Conservation (phyloP, 2,888 invertebrate species). For the Acrobasis repandana region DNA sequence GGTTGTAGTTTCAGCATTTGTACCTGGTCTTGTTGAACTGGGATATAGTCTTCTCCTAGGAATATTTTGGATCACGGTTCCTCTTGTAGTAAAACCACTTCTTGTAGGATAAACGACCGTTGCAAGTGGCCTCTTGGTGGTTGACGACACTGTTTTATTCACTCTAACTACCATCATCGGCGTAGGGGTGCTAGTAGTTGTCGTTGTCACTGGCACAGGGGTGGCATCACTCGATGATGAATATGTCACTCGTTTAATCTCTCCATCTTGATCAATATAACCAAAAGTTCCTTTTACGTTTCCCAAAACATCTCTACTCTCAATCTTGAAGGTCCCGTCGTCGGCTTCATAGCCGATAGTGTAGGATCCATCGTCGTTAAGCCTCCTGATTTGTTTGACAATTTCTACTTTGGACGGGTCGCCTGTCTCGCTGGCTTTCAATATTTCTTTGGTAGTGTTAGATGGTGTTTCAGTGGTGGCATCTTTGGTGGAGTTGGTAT, state of each 20-base stretch:
- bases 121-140: slow-evolving; percentile 79
- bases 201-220: slow-evolving; percentile 60
- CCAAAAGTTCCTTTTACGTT: slow-evolving; percentile 93
- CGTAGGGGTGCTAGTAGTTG: slow-evolving; percentile 59
- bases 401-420: slow-evolving; percentile 89
- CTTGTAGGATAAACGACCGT: slow-evolving; percentile 80
- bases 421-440: slow-evolving; percentile 84
- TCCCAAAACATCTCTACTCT: slow-evolving; percentile 90
- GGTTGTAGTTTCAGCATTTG: slow-evolving; percentile 50
- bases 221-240: slow-evolving; percentile 79
- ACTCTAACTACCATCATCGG: slow-evolving; percentile 76
- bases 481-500: slow-evolving; percentile 50
- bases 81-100: slow-evolving; percentile 80
- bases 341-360: slow-evolving; percentile 93
- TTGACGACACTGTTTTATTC: slow-evolving; percentile 75
- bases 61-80: slow-evolving; percentile 86
- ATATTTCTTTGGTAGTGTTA: slow-evolving; percentile 79
- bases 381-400: slow-evolving; percentile 90
- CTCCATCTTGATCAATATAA: slow-evolving; percentile 89
- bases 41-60: slow-evolving; percentile 77
- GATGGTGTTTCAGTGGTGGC: slow-evolving; percentile 48
- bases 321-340: slow-evolving; percentile 93
- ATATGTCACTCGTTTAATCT: slow-evolving; percentile 91
- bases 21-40: slow-evolving; percentile 58
- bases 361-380: slow-evolving; percentile 92